A percentile compares a stretch with the other conserved stretches of the same genome.
phyloP scores from a whole-genome alignment of 2,113 vertebrate species.

The Eublepharis macularius region DNA sequence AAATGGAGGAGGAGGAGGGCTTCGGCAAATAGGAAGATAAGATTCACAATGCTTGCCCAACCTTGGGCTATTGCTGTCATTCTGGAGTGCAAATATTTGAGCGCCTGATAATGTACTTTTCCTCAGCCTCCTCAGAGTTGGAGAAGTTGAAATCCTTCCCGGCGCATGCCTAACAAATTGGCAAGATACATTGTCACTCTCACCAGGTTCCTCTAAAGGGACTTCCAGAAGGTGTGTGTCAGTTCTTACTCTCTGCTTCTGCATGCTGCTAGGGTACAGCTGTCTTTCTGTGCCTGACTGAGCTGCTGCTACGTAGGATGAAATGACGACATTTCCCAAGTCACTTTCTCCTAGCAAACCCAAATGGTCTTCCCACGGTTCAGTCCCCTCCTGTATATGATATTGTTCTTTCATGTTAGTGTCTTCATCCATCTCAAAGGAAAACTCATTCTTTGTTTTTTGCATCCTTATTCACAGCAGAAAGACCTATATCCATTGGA shows the following conservation, averaged over 20 bases:
- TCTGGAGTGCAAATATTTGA: slow-evolving; percentile 35
- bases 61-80: slow-evolving; percentile 42
- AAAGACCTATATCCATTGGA: background rate
- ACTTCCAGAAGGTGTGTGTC: slow-evolving; percentile 12
- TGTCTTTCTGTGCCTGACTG: background rate
- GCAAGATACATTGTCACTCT: slow-evolving; percentile 60
- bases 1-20: slow-evolving; percentile 16
- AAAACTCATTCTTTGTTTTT: slow-evolving; percentile 11
- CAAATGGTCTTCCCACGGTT: background rate
- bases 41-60: background rate
- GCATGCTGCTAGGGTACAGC: background rate
- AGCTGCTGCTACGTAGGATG: background rate
- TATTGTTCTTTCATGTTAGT: accelerated
- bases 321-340: background rate
- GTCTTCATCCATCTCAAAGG: slow-evolving; percentile 33
- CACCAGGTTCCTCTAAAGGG: slow-evolving; percentile 51
- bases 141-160: slow-evolving; percentile 86
- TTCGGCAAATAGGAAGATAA: slow-evolving; percentile 28
- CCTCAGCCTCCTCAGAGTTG: slow-evolving; percentile 84
- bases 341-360: slow-evolving; percentile 11
- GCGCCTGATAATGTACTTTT: slow-evolving; percentile 68
- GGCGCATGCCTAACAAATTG: slow-evolving; percentile 86
- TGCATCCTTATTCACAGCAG: slow-evolving; percentile 50
- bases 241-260: background rate
- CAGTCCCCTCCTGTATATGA: background rate